phyloP scores from a whole-genome alignment of 2,888 invertebrate genomes.

The Aphodius granarius region DNA sequence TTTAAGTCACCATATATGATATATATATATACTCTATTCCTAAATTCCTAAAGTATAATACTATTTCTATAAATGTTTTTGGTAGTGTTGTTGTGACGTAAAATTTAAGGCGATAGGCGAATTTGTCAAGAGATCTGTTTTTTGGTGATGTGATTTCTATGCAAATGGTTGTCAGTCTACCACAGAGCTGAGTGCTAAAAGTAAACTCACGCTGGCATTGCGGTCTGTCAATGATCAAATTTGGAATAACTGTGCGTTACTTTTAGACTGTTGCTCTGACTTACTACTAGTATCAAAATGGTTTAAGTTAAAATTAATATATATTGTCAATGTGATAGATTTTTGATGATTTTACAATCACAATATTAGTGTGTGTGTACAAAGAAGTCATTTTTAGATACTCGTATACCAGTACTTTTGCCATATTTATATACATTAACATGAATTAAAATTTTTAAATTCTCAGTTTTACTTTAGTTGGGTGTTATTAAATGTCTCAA shows the following conservation, averaged over 20 bases:
- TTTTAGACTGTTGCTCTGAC: neutral
- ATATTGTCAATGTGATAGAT: slow-evolving; percentile 62
- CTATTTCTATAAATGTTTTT: neutral
- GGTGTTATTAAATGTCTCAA: slow-evolving; percentile 42
- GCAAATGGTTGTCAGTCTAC: neutral
- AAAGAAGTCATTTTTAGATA: slow-evolving; percentile 57
- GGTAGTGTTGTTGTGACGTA: neutral
- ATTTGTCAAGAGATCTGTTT: neutral
- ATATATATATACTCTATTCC: slow-evolving; percentile 6
- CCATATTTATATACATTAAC: slow-evolving; percentile 50
- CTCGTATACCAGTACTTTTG: slow-evolving; percentile 56
- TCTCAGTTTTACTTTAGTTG: slow-evolving; percentile 43
- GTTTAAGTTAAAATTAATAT: slow-evolving; percentile 32
- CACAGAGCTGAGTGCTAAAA: neutral
- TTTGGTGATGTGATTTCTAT: neutral
- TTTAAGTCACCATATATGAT: neutral
- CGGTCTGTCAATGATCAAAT: too few species aligned
- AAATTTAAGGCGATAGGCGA: neutral
- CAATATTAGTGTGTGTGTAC: slow-evolving; percentile 58
- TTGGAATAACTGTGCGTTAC: too few species aligned
- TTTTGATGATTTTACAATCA: slow-evolving; percentile 71
- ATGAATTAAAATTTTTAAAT: slow-evolving; percentile 42
- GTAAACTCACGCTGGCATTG: too few species aligned
- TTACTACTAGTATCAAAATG: slow-evolving; percentile 21
- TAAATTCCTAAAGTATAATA: neutral